These are phyloP conservation scores for Cancer borealis DNA, from an alignment of 2,888 invertebrate species.

Conservation along the genomic window DNA sequence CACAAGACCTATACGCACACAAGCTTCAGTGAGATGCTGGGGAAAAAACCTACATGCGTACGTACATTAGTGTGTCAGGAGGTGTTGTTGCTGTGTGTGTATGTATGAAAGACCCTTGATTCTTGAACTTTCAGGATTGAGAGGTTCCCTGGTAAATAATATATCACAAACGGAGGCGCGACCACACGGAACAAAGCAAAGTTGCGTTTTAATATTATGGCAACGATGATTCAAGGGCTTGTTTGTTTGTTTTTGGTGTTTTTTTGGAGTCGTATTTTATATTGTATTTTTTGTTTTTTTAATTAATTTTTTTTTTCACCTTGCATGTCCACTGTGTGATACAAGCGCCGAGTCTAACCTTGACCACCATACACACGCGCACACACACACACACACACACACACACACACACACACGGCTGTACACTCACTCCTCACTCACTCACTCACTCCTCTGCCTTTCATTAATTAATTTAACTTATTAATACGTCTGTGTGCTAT, in stretches of 20 bases:
- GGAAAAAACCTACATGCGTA: background rate
- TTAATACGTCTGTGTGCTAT: background rate
- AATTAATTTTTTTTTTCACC: background rate
- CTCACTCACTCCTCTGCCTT: too few species aligned
- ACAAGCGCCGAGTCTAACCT: background rate
- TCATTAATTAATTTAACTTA: background rate
- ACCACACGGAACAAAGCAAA: background rate
- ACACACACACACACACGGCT: background rate
- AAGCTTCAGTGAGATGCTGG: background rate
- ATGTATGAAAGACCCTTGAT: conserved; percentile 51
- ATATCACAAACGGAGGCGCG: conserved; percentile 24
- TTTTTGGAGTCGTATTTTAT: too few species aligned
- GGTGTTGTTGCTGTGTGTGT: conserved; percentile 29
- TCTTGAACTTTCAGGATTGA: conserved; percentile 52
- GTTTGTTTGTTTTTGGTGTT: background rate
- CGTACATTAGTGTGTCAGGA: conserved; percentile 37
- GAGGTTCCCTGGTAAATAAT: conserved; percentile 47
- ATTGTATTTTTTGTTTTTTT: too few species aligned
- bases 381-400: too few species aligned
- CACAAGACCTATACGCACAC: background rate
- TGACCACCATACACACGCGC: background rate
- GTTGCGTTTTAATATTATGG: background rate
- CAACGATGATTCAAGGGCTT: background rate
- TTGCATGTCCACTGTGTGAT: background rate
- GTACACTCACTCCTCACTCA: background rate